A percentile compares a stretch with the other conserved stretches of the same genome.
Conservation (phyloP, 2,113 vertebrate species). For the Eudorcas thomsonii region DNA sequence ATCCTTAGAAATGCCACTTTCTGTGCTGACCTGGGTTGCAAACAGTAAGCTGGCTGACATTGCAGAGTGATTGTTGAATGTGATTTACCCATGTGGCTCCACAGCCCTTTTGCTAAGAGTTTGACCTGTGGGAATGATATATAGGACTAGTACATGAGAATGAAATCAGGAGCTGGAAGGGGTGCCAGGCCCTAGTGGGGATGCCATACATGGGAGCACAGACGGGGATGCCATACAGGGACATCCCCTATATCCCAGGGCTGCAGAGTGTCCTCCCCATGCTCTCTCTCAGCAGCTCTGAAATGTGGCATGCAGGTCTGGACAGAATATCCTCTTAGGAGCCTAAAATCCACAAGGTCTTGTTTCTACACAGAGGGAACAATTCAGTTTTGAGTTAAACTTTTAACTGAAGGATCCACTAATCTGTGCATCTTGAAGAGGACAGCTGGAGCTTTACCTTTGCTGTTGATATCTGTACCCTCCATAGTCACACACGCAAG, state of each 20-base stretch:
- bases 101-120: neutral
- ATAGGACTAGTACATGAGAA: neutral
- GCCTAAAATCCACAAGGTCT: neutral
- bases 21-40: neutral
- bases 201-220: neutral
- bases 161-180: neutral
- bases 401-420: slow-evolving; percentile 35
- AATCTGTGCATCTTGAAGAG: slow-evolving; percentile 44
- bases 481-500: neutral
- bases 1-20: neutral
- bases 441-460: neutral
- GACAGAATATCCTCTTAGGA: neutral
- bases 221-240: neutral
- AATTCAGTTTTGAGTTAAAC: slow-evolving; percentile 56
- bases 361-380: slow-evolving; percentile 50
- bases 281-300: neutral
- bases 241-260: neutral
- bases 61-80: neutral
- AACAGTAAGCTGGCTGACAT: neutral
- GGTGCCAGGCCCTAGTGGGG: neutral
- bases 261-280: neutral
- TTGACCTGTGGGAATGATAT: neutral
- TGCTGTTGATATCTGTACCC: slow-evolving; percentile 1
- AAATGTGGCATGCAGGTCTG: neutral
- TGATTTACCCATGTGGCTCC: neutral